Evolutionary conservation across 2,888 invertebrate species (phyloP), one percentile per base, ranked within the genome.

Genomic region (Salpingus planirostris): DNA sequence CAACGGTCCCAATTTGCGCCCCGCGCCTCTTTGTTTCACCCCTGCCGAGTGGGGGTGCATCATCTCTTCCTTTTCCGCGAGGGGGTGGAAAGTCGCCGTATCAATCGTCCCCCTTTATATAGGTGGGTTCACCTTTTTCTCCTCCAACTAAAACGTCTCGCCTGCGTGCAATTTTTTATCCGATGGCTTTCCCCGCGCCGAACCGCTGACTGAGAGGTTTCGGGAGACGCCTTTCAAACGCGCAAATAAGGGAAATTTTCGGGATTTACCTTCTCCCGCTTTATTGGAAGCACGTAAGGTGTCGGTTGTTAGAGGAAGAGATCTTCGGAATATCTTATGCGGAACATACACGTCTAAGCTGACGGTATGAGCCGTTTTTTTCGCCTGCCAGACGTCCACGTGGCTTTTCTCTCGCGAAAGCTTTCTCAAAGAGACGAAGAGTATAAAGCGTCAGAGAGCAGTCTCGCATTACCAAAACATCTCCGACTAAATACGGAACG

Each of bases 211-310:
- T 42, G 39, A 37, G 46, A 44, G 41, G 43, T 44, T 50, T 41
- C 35, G 38, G 39, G 40, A 37, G 44, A 46, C 47, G 47, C 46
- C 43, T 49, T 48, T 46, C 43, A 44, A 44, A 49, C 42, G 39
- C 42, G 33, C 46, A 49, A 48, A 50, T 49, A 49, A 47, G 48
- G 47, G 39, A 47, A 47, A 49, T 50, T 50, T 48, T 42, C 37
- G 28, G 34, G 43, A 44, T 45, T 50, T 50, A 39, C 33, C 39
- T 36, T 31, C n/a, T 28, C 32, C 29, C 30, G 42, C 40, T 41
- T 45, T 48, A 48, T 49, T 44, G 44, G 42, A 44, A 41, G 44
- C 50, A 47, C 47, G 48, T 48, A 47, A 49, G 42, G 47, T 46
- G 44, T 45, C 44, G 44, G 46, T 42, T 46, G 45, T 47, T 49